Percentiles rank a stretch among this genome's conserved stretches.
These are phyloP conservation scores for Poeciliopsis turrubarensis DNA, from an alignment of 2,113 vertebrate species.

Conservation along the genomic window DNA sequence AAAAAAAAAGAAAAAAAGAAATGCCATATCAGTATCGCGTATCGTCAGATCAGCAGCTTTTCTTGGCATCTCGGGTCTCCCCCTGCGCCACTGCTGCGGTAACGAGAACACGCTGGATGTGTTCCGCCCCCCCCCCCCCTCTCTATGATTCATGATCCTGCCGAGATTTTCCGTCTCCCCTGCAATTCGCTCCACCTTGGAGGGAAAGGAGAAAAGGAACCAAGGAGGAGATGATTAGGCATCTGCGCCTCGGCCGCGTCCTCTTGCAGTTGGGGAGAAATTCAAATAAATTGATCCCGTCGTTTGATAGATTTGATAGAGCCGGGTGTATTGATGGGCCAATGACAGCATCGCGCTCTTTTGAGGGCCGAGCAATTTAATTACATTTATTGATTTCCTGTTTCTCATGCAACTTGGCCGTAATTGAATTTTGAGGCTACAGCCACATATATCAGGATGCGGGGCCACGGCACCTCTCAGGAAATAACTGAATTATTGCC, in stretches of 20 bases:
- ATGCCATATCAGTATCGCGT: not conserved
- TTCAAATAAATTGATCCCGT: slow-evolving; percentile 59
- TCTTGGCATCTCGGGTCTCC: not conserved
- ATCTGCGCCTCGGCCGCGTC: slow-evolving; percentile 11
- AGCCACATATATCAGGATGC: slow-evolving; percentile 32
- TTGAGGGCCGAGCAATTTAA: slow-evolving; percentile 57
- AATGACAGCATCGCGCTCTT: slow-evolving; percentile 50
- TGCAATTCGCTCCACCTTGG: slow-evolving; percentile 15
- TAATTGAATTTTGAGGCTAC: slow-evolving; percentile 57
- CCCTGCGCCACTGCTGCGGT: not conserved
- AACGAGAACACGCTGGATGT: slow-evolving; percentile 1
- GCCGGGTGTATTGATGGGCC: slow-evolving; percentile 45
- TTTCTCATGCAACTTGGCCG: slow-evolving; percentile 57
- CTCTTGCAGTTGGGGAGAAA: slow-evolving; percentile 24
- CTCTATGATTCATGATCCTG: slow-evolving; percentile 31
- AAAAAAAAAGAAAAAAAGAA: not conserved
- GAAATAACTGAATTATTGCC: slow-evolving; percentile 32
- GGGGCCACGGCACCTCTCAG: not conserved
- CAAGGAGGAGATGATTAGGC: slow-evolving; percentile 52
- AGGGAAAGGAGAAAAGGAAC: slow-evolving; percentile 26
- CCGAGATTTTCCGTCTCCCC: slow-evolving; percentile 22
- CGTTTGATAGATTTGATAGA: slow-evolving; percentile 70
- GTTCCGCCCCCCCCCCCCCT: not conserved
- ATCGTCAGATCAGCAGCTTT: not conserved
- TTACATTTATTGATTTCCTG: slow-evolving; percentile 68